Evolutionary conservation across 2,888 invertebrate species (phyloP).

Genomic region (Chrysina gloriosa): DNA sequence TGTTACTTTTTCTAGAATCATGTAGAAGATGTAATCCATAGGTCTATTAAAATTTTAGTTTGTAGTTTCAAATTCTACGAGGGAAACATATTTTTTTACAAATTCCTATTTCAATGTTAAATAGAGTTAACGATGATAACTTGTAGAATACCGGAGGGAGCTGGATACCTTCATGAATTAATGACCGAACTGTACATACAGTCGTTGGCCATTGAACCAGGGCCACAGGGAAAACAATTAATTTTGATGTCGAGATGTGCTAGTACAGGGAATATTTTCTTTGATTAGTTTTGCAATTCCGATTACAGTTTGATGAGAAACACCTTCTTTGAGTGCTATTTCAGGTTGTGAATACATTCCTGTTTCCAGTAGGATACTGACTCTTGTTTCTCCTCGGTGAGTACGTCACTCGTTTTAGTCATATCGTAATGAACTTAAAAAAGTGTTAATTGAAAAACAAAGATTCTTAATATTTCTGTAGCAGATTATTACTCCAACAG

Average conservation of each 20-base stretch:
- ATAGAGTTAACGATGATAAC: no score
- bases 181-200: no score
- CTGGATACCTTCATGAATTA: no score
- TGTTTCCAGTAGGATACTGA: neutral
- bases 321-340: neutral
- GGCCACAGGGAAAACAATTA: no score
- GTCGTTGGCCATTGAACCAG: no score
- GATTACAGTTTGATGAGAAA: neutral
- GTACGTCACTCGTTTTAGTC: neutral
- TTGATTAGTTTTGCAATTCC: neutral
- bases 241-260: slow-evolving; percentile 5
- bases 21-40: no score
- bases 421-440: neutral
- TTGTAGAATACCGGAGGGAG: no score
- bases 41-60: no score
- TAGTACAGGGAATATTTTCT: neutral
- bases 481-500: neutral
- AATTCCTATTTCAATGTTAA: no score
- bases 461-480: neutral
- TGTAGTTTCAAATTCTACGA: no score
- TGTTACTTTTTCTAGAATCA: no score
- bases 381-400: neutral
- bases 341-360: neutral
- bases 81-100: no score
- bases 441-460: neutral